Base-by-base conservation (phyloP, 2,888 invertebrate species). In the Scaptomyza flava region DNA sequence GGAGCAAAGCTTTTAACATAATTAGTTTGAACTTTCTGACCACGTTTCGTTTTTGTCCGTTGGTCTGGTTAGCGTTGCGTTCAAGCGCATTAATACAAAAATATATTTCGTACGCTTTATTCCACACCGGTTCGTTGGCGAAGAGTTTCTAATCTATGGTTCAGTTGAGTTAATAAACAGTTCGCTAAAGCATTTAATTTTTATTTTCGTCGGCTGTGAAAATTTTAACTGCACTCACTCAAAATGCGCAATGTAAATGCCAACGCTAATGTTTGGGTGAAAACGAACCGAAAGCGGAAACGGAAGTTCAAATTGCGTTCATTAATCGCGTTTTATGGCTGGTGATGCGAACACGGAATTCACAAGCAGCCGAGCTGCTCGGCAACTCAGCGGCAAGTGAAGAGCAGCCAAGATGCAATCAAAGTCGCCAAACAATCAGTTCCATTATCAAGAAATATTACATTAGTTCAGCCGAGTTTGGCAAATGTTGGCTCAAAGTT, bases 21-120 rank as follows among this genome's bases (percentile, higher is more conserved):
- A 91, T 91, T 91, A 91, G 90, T 90, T 91, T 88, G 80, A 91
- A 88, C 91, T 91, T 91, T 86, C 91, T 82, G 89, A 89, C 89
- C 89, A 90, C 89, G 91, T 90, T 90, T 87, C 87, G 89, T 89
- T 90, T 86, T 89, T 90, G 88, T 87, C 82, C 89, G 90, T 89
- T 89, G 81, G 81, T 74, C 77, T 81, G 89, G 89, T 89, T 90
- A 90, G 85, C 88, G 90, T 90, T 83, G 86, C 90, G 89, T 89
- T 84, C 82, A 89, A 87, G 62, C 64, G 79, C 79, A 81, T 53
- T 70, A 77, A 74, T 77, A 72, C 61, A 65, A 60, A 59, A 65
- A 7, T 1, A 17, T 17, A 14, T 14, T 33, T 56, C 38, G 20
- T 30, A 33, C 9, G 31, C 27, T 27, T 27, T 27, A 27, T 27